Base-by-base conservation (phyloP, 1,140 invertebrate species). In the Dryas iulia region DNA sequence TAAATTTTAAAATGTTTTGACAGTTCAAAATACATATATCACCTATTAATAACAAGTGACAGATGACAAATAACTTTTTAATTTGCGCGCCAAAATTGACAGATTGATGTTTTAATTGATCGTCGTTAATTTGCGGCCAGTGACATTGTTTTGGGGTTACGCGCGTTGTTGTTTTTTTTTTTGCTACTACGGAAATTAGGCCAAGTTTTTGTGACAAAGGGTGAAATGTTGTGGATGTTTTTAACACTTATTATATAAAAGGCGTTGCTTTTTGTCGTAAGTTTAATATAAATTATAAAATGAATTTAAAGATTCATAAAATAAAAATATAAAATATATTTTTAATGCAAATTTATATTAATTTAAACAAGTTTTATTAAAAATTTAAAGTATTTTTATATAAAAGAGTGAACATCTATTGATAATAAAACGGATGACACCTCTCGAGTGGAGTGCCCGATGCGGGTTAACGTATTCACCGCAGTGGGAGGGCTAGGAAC, bases 391-490 rank as follows among this genome's bases (percentile, higher is more conserved):
- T 39, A n/a, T 39, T 39, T 39, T 39, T 39, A 18, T 39, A 18
- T 39, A 39, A 39, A 39, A 18, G 5, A 12, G 0, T 39, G n/a
- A n/a, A n/a, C n/a, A 39, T 14, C 18, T 47, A 11, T 21, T 18
- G 39, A 47, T 47, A 47, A 47, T 47, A 21, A 21, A 21, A 21
- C 39, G 39, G 39, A 47, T 47, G 39, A 47, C 39, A 47, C 39
- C 14, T 47, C 39, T 47, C 39, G 1, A 47, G 18, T 47, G 18
- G 39, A 47, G 14, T 21, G 18, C 35, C 39, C 39, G 39, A 47
- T 47, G 39, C 39, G 39, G 39, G 39, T 47, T 47, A 47, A 47
- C 39, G 18, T 47, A 47, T 47, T 47, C 39, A 47, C 39, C 39
- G 39, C 39, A 47, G 39, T 47, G 39, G 39, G 39, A 47, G 18